These are phyloP conservation scores for Ceyx margarethae DNA, from an alignment of 2,113 vertebrate species.

Conservation along the genomic window DNA sequence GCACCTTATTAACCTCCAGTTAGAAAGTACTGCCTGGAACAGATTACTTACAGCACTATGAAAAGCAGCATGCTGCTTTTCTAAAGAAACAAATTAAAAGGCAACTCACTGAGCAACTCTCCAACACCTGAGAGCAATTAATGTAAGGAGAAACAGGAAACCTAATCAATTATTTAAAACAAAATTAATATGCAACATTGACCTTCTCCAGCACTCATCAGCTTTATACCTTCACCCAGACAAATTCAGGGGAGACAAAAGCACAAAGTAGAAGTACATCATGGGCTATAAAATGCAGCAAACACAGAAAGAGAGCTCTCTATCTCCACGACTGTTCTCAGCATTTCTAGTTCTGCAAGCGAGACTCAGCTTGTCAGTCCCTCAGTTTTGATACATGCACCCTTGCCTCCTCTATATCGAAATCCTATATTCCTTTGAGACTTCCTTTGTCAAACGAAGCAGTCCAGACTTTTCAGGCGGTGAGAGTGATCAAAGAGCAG, in stretches of 20 bases:
- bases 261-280: neutral
- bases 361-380: neutral
- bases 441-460: neutral
- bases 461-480: neutral
- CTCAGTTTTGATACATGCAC: rapidly evolving
- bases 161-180: conserved; percentile 78
- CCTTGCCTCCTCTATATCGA: neutral
- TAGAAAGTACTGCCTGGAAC: conserved; percentile 21
- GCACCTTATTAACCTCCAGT: conserved; percentile 61
- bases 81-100: conserved; percentile 69
- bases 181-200: conserved; percentile 76
- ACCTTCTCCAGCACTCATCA: conserved; percentile 65
- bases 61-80: conserved; percentile 46
- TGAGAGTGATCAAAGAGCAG: neutral
- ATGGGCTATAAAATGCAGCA: neutral
- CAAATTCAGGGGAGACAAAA: conserved; percentile 56
- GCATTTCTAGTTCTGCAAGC: neutral
- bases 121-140: conserved; percentile 78
- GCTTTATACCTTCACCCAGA: conserved; percentile 64
- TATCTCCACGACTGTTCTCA: neutral
- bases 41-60: conserved; percentile 18
- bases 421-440: neutral
- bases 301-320: neutral
- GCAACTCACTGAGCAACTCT: conserved; percentile 60
- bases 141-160: conserved; percentile 72